These are phyloP conservation scores for Podabrus alpinus DNA, from an alignment of 2,888 invertebrate species.

Conservation along the genomic window DNA sequence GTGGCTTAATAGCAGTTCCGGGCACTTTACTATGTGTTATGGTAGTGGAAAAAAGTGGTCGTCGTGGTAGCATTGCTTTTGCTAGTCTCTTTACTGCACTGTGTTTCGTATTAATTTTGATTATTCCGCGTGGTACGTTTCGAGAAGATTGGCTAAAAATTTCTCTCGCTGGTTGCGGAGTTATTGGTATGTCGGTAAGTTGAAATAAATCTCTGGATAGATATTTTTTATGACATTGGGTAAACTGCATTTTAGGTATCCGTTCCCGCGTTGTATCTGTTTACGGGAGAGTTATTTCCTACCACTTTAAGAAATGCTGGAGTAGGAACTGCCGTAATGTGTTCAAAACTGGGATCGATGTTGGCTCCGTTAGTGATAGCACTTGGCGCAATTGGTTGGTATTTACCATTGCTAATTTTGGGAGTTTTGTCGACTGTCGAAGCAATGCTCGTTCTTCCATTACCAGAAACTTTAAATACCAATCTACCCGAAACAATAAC, in stretches of 20 bases:
- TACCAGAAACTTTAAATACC: conserved; percentile 52
- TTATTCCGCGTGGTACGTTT: conserved; percentile 56
- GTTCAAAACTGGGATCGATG: conserved; percentile 79
- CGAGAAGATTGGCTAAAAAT: conserved; percentile 61
- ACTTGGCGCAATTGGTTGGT: conserved; percentile 39
- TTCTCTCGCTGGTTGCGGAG: conserved; percentile 64
- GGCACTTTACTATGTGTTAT: conserved; percentile 61
- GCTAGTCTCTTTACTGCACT: conserved; percentile 58
- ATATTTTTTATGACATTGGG: neutral
- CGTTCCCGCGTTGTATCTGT: conserved; percentile 68
- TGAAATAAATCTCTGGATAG: neutral
- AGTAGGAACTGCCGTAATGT: conserved; percentile 74
- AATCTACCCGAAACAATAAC: conserved; percentile 61
- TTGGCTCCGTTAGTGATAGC: conserved; percentile 53
- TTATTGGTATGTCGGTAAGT: conserved; percentile 68
- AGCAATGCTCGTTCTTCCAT: conserved; percentile 45
- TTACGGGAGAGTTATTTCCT: conserved; percentile 78
- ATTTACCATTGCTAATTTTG: conserved; percentile 48
- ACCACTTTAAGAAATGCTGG: conserved; percentile 78
- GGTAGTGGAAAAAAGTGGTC: conserved; percentile 58
- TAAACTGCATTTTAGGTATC: conserved; percentile 56
- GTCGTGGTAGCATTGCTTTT: conserved; percentile 58
- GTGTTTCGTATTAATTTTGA: conserved; percentile 59
- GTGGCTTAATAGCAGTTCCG: conserved; percentile 61
- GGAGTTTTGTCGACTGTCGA: conserved; percentile 44